phyloP scores from a whole-genome alignment of 2,888 invertebrate genomes.

The Zonitis immaculata region DNA sequence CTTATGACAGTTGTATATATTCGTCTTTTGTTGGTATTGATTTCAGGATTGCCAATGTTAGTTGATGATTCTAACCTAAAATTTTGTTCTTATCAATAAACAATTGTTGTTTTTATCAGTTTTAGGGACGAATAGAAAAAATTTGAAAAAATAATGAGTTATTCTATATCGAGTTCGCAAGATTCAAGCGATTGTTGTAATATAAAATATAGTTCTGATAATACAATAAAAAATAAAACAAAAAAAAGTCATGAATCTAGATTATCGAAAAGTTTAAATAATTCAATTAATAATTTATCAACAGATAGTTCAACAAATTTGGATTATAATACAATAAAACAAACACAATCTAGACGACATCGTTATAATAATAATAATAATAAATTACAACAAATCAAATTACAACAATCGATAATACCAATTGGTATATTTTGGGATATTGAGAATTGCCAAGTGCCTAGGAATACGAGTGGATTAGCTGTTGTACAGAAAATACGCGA shows the following conservation, averaged over 20 bases:
- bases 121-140: neutral
- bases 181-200: conserved; percentile 24
- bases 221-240: conserved; percentile 26
- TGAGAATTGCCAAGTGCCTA: conserved; percentile 84
- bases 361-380: conserved; percentile 7
- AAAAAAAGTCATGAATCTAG: conserved; percentile 29
- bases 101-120: neutral
- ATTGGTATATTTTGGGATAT: conserved; percentile 93
- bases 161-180: conserved; percentile 19
- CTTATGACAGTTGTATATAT: too few relatives aligned
- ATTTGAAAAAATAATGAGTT: conserved; percentile 2
- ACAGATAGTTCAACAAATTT: conserved; percentile 37
- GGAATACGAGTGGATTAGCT: conserved; percentile 72
- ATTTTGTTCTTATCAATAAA: neutral
- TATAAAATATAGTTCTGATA: conserved; percentile 20
- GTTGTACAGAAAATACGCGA: conserved; percentile 73
- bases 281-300: conserved; percentile 35
- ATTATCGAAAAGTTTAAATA: conserved; percentile 36
- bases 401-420: conserved; percentile 53
- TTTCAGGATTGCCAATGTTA: neutral
- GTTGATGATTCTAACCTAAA: neutral
- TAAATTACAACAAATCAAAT: conserved; percentile 16
- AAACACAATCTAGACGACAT: conserved; percentile 20
- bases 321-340: conserved; percentile 18
- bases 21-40: too few relatives aligned